A percentile compares a stretch with the other conserved stretches of the same genome.
phyloP scores from a whole-genome alignment of 2,113 vertebrate species.

The Pedetes capensis region DNA sequence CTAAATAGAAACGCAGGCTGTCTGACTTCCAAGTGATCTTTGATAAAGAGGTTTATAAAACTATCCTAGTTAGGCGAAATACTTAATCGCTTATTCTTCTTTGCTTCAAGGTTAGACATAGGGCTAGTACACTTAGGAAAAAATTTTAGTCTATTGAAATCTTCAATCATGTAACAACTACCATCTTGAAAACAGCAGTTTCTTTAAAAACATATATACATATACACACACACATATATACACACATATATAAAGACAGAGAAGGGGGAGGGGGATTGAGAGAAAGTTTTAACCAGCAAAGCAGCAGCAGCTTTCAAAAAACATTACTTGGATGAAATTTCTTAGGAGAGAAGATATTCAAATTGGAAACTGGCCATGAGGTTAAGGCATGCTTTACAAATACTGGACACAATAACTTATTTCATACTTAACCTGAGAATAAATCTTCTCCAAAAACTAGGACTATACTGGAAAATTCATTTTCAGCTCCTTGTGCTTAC shows the following conservation, averaged over 20 bases:
- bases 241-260: too few relatives aligned
- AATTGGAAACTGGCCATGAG: not conserved
- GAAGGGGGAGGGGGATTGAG: too few relatives aligned
- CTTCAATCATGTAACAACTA: not conserved
- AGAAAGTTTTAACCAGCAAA: not conserved
- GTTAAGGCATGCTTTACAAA: not conserved
- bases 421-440: not conserved
- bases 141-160: slow-evolving; percentile 1
- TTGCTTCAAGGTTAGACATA: not conserved
- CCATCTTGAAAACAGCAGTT: not conserved
- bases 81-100: not conserved
- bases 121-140: not conserved
- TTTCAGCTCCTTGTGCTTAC: not conserved
- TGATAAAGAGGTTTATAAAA: not conserved
- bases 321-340: slow-evolving; percentile 6
- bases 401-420: not conserved
- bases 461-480: not conserved
- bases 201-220: not conserved
- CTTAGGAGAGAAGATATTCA: not conserved
- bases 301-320: not conserved
- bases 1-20: not conserved
- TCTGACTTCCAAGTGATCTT: not conserved
- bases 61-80: not conserved
- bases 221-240: not conserved
- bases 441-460: not conserved